Conservation (phyloP, 2,113 vertebrate genomes). For the Cathartes aura region DNA sequence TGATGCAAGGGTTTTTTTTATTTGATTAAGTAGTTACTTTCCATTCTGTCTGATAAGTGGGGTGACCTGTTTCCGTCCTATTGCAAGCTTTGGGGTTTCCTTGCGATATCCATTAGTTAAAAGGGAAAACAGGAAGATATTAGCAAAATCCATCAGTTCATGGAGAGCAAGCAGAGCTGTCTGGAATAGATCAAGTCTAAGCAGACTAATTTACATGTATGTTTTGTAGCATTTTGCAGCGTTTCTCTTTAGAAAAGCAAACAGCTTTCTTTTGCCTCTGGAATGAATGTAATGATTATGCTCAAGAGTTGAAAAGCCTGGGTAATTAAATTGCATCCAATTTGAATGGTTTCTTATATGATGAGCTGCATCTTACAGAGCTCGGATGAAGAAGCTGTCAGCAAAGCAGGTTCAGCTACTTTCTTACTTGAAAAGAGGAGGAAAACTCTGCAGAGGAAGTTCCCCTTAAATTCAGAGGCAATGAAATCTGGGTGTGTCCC, state of each 20-base stretch:
- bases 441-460: not conserved
- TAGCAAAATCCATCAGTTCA: not conserved
- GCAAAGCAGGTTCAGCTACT: not conserved
- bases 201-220: not conserved
- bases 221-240: not conserved
- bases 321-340: not conserved
- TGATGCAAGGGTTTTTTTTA: not conserved
- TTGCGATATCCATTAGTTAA: not conserved
- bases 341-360: not conserved
- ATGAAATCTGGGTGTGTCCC: not conserved
- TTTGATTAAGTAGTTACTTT: not conserved
- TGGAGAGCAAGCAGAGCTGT: not conserved
- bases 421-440: not conserved
- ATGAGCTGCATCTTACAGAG: not conserved
- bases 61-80: not conserved
- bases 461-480: not conserved
- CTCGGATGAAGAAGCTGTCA: not conserved
- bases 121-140: not conserved
- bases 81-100: not conserved
- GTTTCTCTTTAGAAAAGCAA: conserved; percentile 7
- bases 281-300: not conserved
- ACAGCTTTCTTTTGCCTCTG: not conserved
- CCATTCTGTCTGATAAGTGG: not conserved
- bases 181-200: not conserved
- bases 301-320: not conserved